Evolutionary conservation across 2,888 invertebrate genomes (phyloP), one percentile per base, ranked within the genome.

Genomic region (Trissoscelio sp.): DNA sequence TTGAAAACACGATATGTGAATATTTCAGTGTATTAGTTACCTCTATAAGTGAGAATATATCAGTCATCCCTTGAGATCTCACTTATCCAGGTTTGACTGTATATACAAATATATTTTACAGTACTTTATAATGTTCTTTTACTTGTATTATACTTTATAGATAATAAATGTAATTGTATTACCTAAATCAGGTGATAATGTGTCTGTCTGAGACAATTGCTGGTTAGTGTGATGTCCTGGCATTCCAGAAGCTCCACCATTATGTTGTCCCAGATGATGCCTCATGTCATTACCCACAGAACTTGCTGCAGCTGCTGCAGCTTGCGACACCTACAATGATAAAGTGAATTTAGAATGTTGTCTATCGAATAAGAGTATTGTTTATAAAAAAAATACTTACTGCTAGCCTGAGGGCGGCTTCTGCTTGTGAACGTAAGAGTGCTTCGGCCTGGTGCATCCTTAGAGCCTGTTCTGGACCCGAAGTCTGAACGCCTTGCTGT

Each of bases 361-460:
- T 14, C 3, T 42, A 3, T 7, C 1, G 6, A 55, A 37, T 31
- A 18, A 37, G 16, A 11, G n/a, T 55, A n/a, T 34, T 55, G 14
- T n/a, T 22, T 2, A 1, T 14, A 20, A 18, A 7, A 28, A 16
- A n/a, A 6, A 73, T 31, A 85, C 86, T 86, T 83, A 97, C 97
- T 34, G 97, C 97, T 75, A 97, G 91, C 87, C 97, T 93, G 37
- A 97, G 92, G 4, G 96, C 95, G 0, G 96, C 96, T 90, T 97
- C 97, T 0, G 97, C 97, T 88, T 97, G 97, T 85, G 96, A 96
- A 88, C 97, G 93, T 18, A 97, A 92, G 62, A 97, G 92, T 0
- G 96, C 96, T 90, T 96, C 96, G 0, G 96, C 96, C 88, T 96
- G 96, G 84, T 92, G 92, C 92, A 96, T 95, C 83, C 95, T 92